Evolutionary conservation across 2,113 vertebrate species (phyloP).

Genomic region (Pampusana beccarii): DNA sequence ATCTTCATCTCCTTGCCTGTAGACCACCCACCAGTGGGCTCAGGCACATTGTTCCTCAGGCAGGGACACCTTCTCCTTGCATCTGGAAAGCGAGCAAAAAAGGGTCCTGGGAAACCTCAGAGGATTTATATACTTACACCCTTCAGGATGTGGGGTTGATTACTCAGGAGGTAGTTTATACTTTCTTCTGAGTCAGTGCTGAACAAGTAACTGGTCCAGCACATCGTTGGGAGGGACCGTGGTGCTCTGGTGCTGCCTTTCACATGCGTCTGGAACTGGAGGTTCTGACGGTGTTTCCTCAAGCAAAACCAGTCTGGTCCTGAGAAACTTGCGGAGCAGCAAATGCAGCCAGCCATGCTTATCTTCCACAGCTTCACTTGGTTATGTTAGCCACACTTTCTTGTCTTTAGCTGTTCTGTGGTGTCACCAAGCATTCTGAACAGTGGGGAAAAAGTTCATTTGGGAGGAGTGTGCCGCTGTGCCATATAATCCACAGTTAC

Average conservation of each 20-base stretch:
- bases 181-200: neutral
- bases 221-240: neutral
- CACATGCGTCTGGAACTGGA: neutral
- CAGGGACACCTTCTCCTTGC: neutral
- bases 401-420: neutral
- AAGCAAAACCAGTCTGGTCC: neutral
- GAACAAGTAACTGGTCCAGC: neutral
- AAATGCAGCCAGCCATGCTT: neutral
- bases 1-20: neutral
- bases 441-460: neutral
- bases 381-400: neutral
- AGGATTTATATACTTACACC: neutral
- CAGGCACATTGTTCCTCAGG: neutral
- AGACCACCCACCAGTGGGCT: fast-evolving
- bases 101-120: neutral
- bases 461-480: neutral
- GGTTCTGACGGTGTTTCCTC: neutral
- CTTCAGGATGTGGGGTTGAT: neutral
- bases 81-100: neutral
- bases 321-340: neutral
- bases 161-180: neutral
- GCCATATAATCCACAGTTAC: neutral
- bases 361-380: neutral
- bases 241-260: neutral
- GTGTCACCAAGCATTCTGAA: neutral